These are phyloP conservation scores for Todiramphus chloris DNA, from an alignment of 2,113 vertebrate genomes.

Conservation along the genomic window DNA sequence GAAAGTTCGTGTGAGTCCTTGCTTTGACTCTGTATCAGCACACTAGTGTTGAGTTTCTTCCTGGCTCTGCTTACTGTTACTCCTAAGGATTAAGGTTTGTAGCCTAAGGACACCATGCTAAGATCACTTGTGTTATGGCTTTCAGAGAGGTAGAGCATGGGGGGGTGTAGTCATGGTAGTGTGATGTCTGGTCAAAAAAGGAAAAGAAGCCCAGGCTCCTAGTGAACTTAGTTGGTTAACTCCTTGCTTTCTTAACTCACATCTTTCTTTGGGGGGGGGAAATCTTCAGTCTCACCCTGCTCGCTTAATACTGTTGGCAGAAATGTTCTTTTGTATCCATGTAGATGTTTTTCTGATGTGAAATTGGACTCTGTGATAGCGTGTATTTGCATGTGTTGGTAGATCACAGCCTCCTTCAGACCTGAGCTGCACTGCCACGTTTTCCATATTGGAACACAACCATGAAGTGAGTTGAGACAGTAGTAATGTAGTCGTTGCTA, in stretches of 20 bases:
- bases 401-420: background rate
- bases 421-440: background rate
- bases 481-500: background rate
- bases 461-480: background rate
- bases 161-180: rapidly evolving
- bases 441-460: background rate
- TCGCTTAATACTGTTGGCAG: background rate
- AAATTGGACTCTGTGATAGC: background rate
- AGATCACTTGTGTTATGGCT: background rate
- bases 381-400: background rate
- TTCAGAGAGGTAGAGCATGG: background rate
- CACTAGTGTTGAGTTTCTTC: background rate
- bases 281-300: background rate
- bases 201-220: background rate
- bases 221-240: background rate
- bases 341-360: background rate
- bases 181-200: background rate
- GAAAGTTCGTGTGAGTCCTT: background rate
- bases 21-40: background rate
- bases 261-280: background rate
- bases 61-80: background rate
- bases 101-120: background rate
- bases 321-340: background rate
- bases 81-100: background rate
- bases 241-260: background rate